Evolutionary conservation across 2,888 invertebrate genomes (phyloP).

Genomic region (Ornithoptera alexandrae): DNA sequence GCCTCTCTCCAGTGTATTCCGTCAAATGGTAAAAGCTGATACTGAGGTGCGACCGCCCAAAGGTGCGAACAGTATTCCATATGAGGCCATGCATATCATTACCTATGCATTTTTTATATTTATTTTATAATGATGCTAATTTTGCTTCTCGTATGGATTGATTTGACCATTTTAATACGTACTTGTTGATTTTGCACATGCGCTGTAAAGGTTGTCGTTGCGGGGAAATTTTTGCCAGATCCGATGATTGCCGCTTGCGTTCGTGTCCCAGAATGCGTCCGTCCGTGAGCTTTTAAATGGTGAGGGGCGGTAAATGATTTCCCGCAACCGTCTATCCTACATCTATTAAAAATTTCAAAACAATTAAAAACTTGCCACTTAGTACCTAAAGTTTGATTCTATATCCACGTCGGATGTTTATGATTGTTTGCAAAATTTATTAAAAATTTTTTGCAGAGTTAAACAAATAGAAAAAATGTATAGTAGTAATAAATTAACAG

Average conservation of each 20-base stretch:
- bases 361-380: not conserved
- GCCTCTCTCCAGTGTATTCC: too few species aligned
- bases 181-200: conserved; percentile 88
- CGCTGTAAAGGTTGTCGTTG: conserved; percentile 90
- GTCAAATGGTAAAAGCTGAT: too few species aligned
- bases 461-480: too few species aligned
- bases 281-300: conserved; percentile 93
- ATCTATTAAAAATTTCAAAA: conserved; percentile 72
- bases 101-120: not conserved
- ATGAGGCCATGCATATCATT: too few species aligned
- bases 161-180: conserved; percentile 3
- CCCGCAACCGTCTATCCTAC: conserved; percentile 90
- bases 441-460: not conserved
- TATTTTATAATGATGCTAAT: not conserved
- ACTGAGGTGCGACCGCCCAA: too few species aligned
- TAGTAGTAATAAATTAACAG: too few species aligned
- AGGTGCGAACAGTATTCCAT: too few species aligned
- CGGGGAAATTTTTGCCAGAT: conserved; percentile 89
- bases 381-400: not conserved
- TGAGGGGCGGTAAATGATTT: conserved; percentile 97
- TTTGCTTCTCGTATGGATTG: not conserved
- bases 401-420: not conserved
- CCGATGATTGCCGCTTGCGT: conserved; percentile 84
- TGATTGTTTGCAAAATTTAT: not conserved
- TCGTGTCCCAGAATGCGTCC: conserved; percentile 90